Base-by-base conservation (phyloP, 2,113 vertebrate genomes). In the Taxidea taxus region DNA sequence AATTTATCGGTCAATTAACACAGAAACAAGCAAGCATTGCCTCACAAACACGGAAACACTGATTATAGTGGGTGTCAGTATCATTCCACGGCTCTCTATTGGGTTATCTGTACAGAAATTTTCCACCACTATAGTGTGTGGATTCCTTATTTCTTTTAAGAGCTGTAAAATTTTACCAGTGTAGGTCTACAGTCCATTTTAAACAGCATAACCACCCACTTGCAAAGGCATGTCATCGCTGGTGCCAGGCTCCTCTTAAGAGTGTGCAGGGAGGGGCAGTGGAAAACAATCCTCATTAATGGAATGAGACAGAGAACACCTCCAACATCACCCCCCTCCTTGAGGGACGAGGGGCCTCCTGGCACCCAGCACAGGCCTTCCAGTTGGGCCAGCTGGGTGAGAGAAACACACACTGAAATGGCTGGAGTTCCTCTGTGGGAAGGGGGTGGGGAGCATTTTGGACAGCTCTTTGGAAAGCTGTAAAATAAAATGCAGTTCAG, bases 401-500 rank as follows among this genome's bases (percentile, higher is more conserved):
- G 90, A 64, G 96, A 98, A 97, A 95, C 68, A 97, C 74, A 95
- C 0, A 3, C 56, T 85, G 84, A 88, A 60, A 94, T 92, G 91
- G 80, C 77, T 91, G 75, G 96, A 68, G 94, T 49, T 82, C 29
- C 66, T 97, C 72, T 88, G 75, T 56, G 64, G 64, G 92, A 96
- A 88, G 54, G 1, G 7, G 6, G 13, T 20, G 25, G 62, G 27
- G 3, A 5, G 87, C 72, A 91, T 98, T 96, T 98, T 98, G 97
- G 98, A 98, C 58, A 98, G 94, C 78, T 92, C 98, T 98, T 96
- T 97, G 97, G 98, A 98, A 98, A 98, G 93, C 94, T 94, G 95
- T 98, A 98, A 98, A 98, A 98, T 97, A 96, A 98, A 98, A 97
- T 97, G 80, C 97, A 98, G 97, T 95, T 98, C 96, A 96, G 97